Evolutionary conservation across 2,888 invertebrate species (phyloP).

Genomic region (Luperina nickerlii): DNA sequence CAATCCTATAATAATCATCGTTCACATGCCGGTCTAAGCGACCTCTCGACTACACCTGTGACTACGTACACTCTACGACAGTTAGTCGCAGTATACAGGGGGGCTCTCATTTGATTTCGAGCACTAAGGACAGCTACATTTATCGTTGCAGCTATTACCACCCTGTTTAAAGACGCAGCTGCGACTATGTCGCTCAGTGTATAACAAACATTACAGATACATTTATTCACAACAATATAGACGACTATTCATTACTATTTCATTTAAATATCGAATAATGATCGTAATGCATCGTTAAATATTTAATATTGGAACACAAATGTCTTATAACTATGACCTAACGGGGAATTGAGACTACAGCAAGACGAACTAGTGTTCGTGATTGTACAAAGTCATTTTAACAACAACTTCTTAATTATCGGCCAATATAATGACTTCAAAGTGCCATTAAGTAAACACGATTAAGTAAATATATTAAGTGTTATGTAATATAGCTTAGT

Average conservation of each 20-base stretch:
- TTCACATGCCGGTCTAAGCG: slow-evolving; percentile 72
- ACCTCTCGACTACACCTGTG: slow-evolving; percentile 65
- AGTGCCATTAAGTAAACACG: slow-evolving; percentile 34
- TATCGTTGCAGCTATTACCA: slow-evolving; percentile 5
- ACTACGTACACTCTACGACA: slow-evolving; percentile 36
- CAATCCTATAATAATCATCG: slow-evolving; percentile 70
- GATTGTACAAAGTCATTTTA: slow-evolving; percentile 11
- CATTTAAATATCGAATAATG: slow-evolving; percentile 17
- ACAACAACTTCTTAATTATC: slow-evolving; percentile 20
- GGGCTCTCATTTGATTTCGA: not conserved
- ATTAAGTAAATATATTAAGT: slow-evolving; percentile 44
- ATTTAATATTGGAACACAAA: slow-evolving; percentile 37
- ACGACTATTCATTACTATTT: slow-evolving; percentile 16
- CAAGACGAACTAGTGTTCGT: slow-evolving; percentile 14
- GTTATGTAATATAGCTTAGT: slow-evolving; percentile 17
- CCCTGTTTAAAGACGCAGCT: not conserved
- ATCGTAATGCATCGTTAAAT: slow-evolving; percentile 15
- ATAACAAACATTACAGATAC: slow-evolving; percentile 37
- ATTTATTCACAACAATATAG: slow-evolving; percentile 24
- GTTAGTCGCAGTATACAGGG: not conserved
- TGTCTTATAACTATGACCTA: slow-evolving; percentile 40
- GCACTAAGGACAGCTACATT: not conserved
- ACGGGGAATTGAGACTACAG: slow-evolving; percentile 37
- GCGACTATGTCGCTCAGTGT: slow-evolving; percentile 8
- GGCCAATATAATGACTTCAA: slow-evolving; percentile 12